Percentiles rank a stretch among this genome's conserved stretches.
Conservation (phyloP, 2,113 vertebrate species). For the Percina caprodes region DNA sequence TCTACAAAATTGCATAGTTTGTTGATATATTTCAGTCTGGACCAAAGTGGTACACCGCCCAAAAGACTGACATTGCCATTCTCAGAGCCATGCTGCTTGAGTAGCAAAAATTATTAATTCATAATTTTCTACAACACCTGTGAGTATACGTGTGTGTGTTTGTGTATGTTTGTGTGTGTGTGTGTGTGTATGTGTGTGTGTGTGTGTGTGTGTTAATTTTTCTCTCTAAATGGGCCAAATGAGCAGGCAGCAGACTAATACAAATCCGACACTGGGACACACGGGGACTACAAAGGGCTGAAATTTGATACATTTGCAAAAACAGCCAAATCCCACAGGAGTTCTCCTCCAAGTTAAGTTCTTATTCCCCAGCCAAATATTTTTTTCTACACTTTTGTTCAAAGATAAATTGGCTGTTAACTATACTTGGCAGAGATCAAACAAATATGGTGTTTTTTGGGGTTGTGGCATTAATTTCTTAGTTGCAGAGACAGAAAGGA, state of each 20-base stretch:
- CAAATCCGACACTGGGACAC: constrained; percentile 55
- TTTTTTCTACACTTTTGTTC: constrained; percentile 52
- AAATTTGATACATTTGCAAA: constrained; percentile 61
- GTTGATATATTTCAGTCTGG: not conserved
- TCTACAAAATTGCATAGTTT: not conserved
- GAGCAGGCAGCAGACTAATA: constrained; percentile 42
- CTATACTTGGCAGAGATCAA: constrained; percentile 53
- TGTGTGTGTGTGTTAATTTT: constrained; percentile 35
- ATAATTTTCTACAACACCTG: constrained; percentile 4
- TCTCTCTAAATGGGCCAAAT: constrained; percentile 44
- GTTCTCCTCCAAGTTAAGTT: constrained; percentile 56
- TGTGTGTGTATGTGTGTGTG: constrained; percentile 23
- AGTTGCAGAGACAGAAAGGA: constrained; percentile 13
- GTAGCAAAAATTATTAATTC: constrained; percentile 3
- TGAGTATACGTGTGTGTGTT: constrained; percentile 1
- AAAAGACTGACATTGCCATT: not conserved
- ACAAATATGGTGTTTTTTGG: constrained; percentile 19
- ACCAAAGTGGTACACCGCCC: not conserved
- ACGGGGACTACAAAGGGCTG: constrained; percentile 56
- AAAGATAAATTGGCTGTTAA: constrained; percentile 59
- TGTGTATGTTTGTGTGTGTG: constrained; percentile 17
- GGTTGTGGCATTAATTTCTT: constrained; percentile 22
- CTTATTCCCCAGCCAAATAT: constrained; percentile 51
- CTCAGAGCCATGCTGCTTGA: not conserved
- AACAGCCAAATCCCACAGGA: constrained; percentile 58